A percentile compares a stretch with the other conserved stretches of the same genome.
Conservation (phyloP, 2,888 invertebrate species). For the Eretmocerus hayati region DNA sequence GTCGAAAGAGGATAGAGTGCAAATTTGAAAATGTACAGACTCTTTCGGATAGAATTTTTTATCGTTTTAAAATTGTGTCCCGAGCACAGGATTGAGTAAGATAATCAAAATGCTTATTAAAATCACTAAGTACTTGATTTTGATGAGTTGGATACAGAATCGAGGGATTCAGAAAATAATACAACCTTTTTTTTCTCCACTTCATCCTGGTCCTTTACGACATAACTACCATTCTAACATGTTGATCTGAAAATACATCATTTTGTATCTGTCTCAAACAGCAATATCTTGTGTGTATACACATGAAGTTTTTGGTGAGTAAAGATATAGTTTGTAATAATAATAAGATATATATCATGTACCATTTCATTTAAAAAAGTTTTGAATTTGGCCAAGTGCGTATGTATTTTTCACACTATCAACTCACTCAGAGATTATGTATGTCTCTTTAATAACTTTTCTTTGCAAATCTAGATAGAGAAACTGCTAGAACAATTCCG, state of each 20-base stretch:
- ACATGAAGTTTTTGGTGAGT: conserved; percentile 2
- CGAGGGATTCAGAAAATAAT: conserved; percentile 1
- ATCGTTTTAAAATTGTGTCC: too few relatives aligned
- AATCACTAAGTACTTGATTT: neutral
- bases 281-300: neutral
- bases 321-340: neutral
- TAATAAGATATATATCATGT: conserved; percentile 1
- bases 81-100: too few relatives aligned
- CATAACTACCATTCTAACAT: conserved; percentile 3
- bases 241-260: conserved; percentile 19
- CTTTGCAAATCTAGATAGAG: too few relatives aligned
- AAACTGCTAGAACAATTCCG: too few relatives aligned
- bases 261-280: neutral
- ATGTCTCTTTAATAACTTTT: too few relatives aligned
- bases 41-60: neutral
- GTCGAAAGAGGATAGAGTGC: neutral
- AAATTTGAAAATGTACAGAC: too few relatives aligned
- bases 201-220: conserved; percentile 18
- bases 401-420: too few relatives aligned
- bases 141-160: neutral
- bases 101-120: neutral
- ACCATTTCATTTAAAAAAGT: too few relatives aligned
- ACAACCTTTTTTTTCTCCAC: conserved; percentile 12
- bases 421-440: too few relatives aligned
- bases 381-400: too few relatives aligned